Base-by-base conservation (phyloP, 1,140 invertebrate species). In the Neotoxoptera formosana region DNA sequence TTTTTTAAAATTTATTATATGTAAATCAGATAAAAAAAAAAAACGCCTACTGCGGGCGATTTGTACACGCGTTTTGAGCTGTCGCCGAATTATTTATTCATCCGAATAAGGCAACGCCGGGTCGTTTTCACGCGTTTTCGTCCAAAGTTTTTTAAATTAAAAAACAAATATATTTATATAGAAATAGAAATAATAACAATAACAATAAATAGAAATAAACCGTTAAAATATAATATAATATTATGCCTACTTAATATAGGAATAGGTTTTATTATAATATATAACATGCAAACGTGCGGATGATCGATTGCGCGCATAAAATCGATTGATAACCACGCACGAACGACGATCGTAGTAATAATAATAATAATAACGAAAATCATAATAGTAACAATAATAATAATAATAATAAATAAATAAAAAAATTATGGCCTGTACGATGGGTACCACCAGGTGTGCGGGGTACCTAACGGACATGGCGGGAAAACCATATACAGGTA, bases 41-140 rank as follows among this genome's bases (percentile, higher is more conserved):
- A 88, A 41, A 89, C 87, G 87, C 87, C 87, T 89, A 89, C 87
- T 51, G 34, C n/a, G 45, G 87, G 20, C 86, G 86, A 87, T 87
- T n/a, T 89, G 48, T 89, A 89, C 48, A 53, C n/a, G 48, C 87
- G 48, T 23, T 89, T 20, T 8, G 47, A 51, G 34, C 17, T 51
- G n/a, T 36, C 7, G 48, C 48, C 87, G 48, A 89, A 89, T 89
- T 89, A 89, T 89, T 89, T 89, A 89, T 89, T 89, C 87, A 89
- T 89, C 87, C 48, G 21, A 21, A 89, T 53, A 53, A 88, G 47
- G 87, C n/a, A 30, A 51, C 20, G 48, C 17, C 48, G 23, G 25
- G 87, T 89, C 20, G 51, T 67, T 90, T 90, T 60, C 53, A 90
- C 53, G 30, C 89, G 23, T 90, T 51, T 51, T 88, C 30, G 45